These are phyloP conservation scores for Callaeas wilsoni DNA, from an alignment of 2,113 vertebrate genomes.

Conservation along the genomic window DNA sequence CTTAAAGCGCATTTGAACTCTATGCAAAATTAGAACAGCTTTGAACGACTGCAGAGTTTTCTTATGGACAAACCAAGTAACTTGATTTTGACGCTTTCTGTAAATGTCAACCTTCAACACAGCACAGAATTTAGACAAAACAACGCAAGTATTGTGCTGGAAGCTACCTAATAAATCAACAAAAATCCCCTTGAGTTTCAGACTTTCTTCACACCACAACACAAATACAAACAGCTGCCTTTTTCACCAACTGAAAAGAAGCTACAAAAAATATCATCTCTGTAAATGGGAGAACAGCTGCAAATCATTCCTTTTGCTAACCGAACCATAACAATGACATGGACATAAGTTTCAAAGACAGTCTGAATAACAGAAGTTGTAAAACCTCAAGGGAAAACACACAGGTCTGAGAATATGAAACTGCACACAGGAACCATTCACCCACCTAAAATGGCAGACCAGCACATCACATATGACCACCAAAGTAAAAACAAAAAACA, in stretches of 20 bases:
- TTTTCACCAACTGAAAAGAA: background rate
- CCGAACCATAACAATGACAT: background rate
- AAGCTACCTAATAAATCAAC: constrained; percentile 20
- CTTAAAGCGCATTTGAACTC: background rate
- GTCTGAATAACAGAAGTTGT: background rate
- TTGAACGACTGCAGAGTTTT: background rate
- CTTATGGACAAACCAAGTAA: background rate
- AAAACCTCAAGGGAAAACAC: background rate
- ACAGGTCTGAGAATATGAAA: background rate
- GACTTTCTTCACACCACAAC: background rate
- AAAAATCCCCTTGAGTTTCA: background rate
- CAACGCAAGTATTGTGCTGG: background rate
- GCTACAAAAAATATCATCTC: background rate
- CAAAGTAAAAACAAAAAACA: background rate
- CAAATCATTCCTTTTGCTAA: constrained; percentile 2
- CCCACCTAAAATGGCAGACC: background rate
- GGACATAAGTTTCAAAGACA: background rate
- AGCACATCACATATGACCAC: background rate
- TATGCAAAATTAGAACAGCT: background rate
- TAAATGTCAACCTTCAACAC: background rate
- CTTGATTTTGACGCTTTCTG: background rate
- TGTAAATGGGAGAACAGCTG: background rate
- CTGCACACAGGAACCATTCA: background rate
- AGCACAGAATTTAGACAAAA: background rate
- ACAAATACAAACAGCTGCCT: constrained; percentile 28